These are phyloP conservation scores for Forbesichthys agassizii DNA, from an alignment of 2,113 vertebrate genomes.

Conservation along the genomic window DNA sequence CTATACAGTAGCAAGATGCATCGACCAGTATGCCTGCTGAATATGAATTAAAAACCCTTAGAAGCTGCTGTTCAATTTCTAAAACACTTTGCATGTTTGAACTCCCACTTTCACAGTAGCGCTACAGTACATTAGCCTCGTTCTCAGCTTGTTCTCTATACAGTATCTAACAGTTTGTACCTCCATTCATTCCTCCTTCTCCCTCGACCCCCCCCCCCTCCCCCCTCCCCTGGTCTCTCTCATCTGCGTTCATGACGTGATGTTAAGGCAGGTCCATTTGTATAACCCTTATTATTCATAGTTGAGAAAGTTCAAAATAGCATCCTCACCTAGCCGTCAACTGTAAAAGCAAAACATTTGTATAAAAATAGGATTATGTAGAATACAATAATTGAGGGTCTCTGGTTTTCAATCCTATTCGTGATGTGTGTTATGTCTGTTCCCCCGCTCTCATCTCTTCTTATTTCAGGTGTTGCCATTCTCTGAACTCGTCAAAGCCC, in stretches of 20 bases:
- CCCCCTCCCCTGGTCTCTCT: not conserved
- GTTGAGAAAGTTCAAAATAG: too few species aligned
- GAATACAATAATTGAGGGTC: too few species aligned
- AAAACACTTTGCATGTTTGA: not conserved
- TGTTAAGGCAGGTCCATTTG: too few species aligned
- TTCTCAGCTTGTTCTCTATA: not conserved
- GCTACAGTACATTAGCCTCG: not conserved
- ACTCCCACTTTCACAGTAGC: not conserved
- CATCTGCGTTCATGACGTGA: not conserved
- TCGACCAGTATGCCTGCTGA: not conserved
- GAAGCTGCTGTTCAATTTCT: not conserved
- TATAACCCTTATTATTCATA: too few species aligned
- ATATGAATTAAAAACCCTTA: not conserved
- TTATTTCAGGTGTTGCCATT: constrained; percentile 17
- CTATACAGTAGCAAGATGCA: not conserved
- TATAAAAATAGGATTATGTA: too few species aligned
- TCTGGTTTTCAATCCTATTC: not conserved
- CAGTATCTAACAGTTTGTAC: too few species aligned
- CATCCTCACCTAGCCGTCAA: too few species aligned
- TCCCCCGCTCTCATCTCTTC: not conserved
- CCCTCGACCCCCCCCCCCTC: not conserved
- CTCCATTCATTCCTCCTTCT: not conserved
- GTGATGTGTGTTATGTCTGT: not conserved
- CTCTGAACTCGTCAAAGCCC: constrained; percentile 10
- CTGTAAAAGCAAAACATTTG: too few species aligned